Percentiles rank a stretch among this genome's conserved stretches.
Conservation (phyloP, 2,888 invertebrate species). For the Parnassius apollo region DNA sequence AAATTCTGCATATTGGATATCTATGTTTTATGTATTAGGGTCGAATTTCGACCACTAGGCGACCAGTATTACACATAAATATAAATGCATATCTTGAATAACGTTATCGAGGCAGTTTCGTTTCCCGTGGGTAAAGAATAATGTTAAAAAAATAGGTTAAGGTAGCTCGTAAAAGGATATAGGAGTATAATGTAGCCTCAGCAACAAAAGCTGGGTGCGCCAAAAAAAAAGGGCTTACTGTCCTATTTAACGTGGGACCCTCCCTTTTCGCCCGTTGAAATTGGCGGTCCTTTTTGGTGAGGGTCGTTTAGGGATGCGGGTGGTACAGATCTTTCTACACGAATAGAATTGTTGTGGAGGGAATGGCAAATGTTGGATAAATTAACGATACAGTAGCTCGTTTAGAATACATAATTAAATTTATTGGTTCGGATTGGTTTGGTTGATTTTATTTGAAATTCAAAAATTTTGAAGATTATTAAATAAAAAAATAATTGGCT, state of each 20-base stretch:
- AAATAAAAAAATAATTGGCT: no score
- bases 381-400: no score
- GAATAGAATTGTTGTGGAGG: not conserved
- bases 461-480: no score
- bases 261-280: constrained; percentile 17
- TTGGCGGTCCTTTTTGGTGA: constrained; percentile 18
- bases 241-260: constrained; percentile 19
- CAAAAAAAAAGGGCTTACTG: constrained; percentile 10
- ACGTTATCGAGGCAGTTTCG: no score
- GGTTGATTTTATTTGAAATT: no score
- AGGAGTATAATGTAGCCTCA: constrained; percentile 6
- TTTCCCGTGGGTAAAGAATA: not conserved
- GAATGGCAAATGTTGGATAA: not conserved
- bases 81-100: no score
- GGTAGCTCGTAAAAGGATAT: not conserved
- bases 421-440: no score
- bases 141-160: not conserved
- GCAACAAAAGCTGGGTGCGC: not conserved
- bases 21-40: no score
- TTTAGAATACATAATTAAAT: no score
- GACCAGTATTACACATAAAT: no score
- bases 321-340: constrained; percentile 9
- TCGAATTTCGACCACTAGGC: no score
- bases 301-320: constrained; percentile 18
- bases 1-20: no score